Percentiles rank a stretch among this genome's conserved stretches.
phyloP scores from a whole-genome alignment of 2,113 vertebrate genomes.

The Microcebus lehilahytsara region DNA sequence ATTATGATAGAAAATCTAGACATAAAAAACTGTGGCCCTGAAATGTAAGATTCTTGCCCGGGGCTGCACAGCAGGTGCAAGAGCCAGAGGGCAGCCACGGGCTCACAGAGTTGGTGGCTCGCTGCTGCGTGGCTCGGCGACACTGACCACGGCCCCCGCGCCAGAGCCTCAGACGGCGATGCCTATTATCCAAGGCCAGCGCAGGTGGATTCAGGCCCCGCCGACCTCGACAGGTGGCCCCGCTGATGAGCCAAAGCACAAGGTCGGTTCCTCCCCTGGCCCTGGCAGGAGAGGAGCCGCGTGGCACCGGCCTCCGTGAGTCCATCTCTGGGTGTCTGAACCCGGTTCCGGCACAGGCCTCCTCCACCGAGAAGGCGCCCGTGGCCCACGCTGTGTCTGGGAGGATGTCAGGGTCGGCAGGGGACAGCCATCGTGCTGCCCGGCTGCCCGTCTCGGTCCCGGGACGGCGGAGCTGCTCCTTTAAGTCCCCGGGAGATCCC shows the following conservation, averaged over 20 bases:
- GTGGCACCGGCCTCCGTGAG: accelerated
- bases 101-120: accelerated
- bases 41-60: background rate
- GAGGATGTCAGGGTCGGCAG: accelerated
- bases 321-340: background rate
- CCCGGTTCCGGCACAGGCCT: accelerated
- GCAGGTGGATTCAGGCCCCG: background rate
- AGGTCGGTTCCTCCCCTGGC: too few species aligned
- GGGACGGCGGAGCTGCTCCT: background rate
- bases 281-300: accelerated
- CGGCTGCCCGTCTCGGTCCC: accelerated
- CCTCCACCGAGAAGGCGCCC: background rate
- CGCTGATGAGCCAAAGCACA: too few species aligned
- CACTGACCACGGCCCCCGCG: too few species aligned
- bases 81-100: background rate
- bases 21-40: background rate
- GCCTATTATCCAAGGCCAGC: accelerated
- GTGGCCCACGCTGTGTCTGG: background rate
- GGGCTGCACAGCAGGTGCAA: too few species aligned
- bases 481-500: background rate
- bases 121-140: background rate
- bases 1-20: background rate
- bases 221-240: background rate
- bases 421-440: accelerated
- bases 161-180: accelerated